These are phyloP conservation scores for Premnoplex brunnescens DNA, from an alignment of 2,797 vertebrate genomes.

Conservation along the genomic window DNA sequence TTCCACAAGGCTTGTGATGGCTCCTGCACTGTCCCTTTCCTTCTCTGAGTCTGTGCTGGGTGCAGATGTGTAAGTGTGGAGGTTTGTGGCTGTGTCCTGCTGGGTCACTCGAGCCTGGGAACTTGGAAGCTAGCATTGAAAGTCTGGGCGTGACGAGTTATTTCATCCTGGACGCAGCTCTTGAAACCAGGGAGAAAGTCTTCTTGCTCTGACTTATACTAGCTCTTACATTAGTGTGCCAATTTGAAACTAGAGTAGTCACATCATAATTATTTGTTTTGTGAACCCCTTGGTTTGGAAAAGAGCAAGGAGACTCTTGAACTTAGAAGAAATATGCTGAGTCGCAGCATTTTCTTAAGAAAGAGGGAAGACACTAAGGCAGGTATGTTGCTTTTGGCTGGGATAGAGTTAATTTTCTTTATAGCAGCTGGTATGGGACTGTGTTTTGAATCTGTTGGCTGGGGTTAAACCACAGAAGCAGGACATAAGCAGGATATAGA, in stretches of 20 bases:
- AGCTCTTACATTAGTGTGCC: background rate
- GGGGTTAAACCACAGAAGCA: background rate
- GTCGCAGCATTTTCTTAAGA: background rate
- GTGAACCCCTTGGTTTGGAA: constrained; percentile 1
- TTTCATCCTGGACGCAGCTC: background rate
- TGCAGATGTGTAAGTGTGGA: background rate
- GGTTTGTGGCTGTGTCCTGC: background rate
- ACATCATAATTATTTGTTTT: background rate
- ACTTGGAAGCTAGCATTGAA: background rate
- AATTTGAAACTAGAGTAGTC: background rate
- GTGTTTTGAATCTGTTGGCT: background rate
- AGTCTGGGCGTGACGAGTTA: background rate
- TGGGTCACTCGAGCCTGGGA: background rate
- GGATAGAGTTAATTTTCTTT: background rate
- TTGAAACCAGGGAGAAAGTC: background rate
- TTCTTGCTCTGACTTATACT: background rate
- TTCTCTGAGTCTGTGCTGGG: background rate
- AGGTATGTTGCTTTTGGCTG: background rate
- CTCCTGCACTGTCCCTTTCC: background rate
- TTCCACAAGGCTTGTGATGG: accelerated
- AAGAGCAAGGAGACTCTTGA: background rate
- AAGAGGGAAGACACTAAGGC: background rate
- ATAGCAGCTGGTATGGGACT: background rate
- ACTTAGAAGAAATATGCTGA: background rate
- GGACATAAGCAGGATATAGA: background rate